Base-by-base conservation (phyloP, 1,140 invertebrate species). In the Procambarus clarkii region DNA sequence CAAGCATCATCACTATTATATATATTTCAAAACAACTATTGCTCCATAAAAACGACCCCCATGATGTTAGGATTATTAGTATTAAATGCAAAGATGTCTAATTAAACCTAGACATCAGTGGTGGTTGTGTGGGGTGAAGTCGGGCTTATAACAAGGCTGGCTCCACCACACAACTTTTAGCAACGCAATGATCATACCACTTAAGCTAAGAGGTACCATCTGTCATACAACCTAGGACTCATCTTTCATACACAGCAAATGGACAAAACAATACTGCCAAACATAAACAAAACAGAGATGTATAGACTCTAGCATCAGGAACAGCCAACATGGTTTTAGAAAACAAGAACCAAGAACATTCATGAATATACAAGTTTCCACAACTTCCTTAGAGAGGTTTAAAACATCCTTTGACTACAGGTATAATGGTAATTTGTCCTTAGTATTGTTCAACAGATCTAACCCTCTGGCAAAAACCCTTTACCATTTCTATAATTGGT, bases 261-360 rank as follows among this genome's bases (percentile, higher is more conserved):
- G 91, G 91, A 89, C 92, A 87, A 93, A 93, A 93, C 92, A 93
- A 93, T 93, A 93, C 92, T 93, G 92, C 83, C 92, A 90, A 93
- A 93, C 92, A 93, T 91, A 93, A 93, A 93, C 89, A 93, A 93
- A 93, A 92, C 89, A 93, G 91, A 80, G 77, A 88, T 93, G 84
- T 92, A 92, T 91, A 93, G 88, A 93, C 86, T 88, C 86, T 92
- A 92, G 85, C 86, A 88, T 93, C 90, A 93, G 92, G 92, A 93
- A 93, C 92, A 93, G 92, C 92, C 92, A 93, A 93, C 92, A 93
- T 93, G 92, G 76, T 91, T 93, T 93, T 92, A 86, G 92, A 92
- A 93, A 93, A 93, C 92, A 93, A 93, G 92, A 93, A 93, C 91
- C 89, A 91, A 93, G 90, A 93, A 93, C 92, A 93, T 93, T 91